Percentiles rank a stretch among this genome's conserved stretches.
These are phyloP conservation scores for Drosophila prostipennis DNA, from an alignment of 2,888 invertebrate species.

Conservation along the genomic window DNA sequence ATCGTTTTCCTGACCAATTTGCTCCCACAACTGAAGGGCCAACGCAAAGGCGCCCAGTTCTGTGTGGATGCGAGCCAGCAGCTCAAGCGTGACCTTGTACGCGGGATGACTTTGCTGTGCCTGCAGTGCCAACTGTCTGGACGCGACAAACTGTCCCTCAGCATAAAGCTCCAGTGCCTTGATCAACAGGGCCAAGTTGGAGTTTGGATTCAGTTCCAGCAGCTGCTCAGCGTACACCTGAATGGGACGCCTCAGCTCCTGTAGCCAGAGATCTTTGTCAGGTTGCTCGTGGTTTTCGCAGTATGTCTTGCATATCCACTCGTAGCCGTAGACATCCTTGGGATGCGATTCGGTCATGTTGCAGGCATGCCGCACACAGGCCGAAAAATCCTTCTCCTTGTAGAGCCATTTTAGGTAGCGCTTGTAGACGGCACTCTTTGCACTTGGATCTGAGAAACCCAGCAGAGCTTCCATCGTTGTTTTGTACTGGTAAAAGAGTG, in stretches of 20 bases:
- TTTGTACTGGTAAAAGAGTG: slow-evolving; percentile 75
- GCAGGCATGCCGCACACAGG: slow-evolving; percentile 84
- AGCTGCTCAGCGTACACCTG: slow-evolving; percentile 85
- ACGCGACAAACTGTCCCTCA: slow-evolving; percentile 85
- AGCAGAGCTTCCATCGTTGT: slow-evolving; percentile 70
- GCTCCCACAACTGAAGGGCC: slow-evolving; percentile 79
- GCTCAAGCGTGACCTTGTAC: slow-evolving; percentile 84
- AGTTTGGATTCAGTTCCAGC: slow-evolving; percentile 86
- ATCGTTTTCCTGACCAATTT: slow-evolving; percentile 52
- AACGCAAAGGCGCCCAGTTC: slow-evolving; percentile 85
- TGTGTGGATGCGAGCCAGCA: slow-evolving; percentile 85
- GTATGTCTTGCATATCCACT: slow-evolving; percentile 87
- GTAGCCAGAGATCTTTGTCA: slow-evolving; percentile 45
- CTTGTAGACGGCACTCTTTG: slow-evolving; percentile 68
- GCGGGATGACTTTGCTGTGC: slow-evolving; percentile 83
- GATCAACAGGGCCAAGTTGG: slow-evolving; percentile 87
- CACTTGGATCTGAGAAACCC: slow-evolving; percentile 35
- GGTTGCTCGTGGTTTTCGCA: slow-evolving; percentile 83
- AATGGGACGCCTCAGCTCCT: slow-evolving; percentile 78
- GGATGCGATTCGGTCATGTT: slow-evolving; percentile 85
- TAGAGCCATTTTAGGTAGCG: slow-evolving; percentile 81
- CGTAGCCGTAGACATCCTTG: slow-evolving; percentile 85
- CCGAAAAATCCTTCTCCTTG: slow-evolving; percentile 82
- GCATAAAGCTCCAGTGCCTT: slow-evolving; percentile 86
- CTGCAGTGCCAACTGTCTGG: slow-evolving; percentile 85